phyloP scores from a whole-genome alignment of 30 jellyfish, hydroid and myxozoan genomes.

The Cassiopea xamachana region DNA sequence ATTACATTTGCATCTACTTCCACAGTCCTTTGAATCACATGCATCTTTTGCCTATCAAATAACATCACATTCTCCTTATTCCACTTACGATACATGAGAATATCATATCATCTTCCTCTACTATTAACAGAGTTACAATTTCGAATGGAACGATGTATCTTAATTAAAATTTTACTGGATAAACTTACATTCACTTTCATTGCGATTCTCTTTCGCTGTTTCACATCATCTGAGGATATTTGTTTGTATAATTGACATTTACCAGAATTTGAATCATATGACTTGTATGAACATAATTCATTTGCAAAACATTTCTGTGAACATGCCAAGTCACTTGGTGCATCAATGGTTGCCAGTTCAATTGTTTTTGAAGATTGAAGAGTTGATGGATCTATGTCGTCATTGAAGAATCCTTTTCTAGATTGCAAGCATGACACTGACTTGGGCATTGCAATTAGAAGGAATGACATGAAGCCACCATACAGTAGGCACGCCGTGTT shows the following conservation, averaged over 20 bases:
- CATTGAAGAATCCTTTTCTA: conserved; percentile 4
- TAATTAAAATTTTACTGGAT: background rate
- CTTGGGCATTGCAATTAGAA: too few relatives aligned
- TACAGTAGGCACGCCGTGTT: too few relatives aligned
- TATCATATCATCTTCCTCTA: background rate
- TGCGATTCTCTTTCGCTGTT: background rate
- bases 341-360: background rate
- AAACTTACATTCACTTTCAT: background rate
- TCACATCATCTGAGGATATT: background rate
- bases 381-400: background rate
- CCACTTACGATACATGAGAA: too few relatives aligned
- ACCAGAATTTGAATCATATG: background rate
- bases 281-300: conserved; percentile 3
- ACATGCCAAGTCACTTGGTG: conserved; percentile 22
- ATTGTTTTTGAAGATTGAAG: background rate
- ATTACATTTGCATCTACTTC: background rate
- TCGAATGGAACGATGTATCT: background rate
- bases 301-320: conserved; percentile 33
- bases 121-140: background rate
- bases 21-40: background rate
- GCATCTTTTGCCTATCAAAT: background rate
- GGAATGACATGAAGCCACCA: background rate
- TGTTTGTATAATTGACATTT: background rate
- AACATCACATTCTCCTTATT: too few relatives aligned
- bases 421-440: background rate